Evolutionary conservation across 2,113 vertebrate genomes (phyloP).

Genomic region (Girardinichthys multiradiatus): DNA sequence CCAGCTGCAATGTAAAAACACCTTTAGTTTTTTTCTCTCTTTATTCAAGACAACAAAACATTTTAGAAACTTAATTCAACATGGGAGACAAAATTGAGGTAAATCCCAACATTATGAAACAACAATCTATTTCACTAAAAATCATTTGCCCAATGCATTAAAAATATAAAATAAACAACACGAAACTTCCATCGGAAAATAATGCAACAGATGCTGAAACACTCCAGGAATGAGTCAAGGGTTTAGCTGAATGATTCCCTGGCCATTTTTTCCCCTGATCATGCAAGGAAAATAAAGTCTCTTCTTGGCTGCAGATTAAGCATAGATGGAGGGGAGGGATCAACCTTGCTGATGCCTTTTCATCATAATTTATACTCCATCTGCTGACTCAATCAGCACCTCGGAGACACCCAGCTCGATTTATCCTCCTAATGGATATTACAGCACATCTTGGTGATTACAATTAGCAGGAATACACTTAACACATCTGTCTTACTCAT

Average conservation of each 20-base stretch:
- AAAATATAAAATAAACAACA: constrained; percentile 25
- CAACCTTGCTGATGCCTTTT: constrained; percentile 76
- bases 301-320: constrained; percentile 80
- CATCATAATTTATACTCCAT: constrained; percentile 80
- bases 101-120: constrained; percentile 47
- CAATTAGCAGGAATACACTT: constrained; percentile 12
- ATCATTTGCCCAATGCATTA: constrained; percentile 53
- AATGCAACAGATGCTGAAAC: constrained; percentile 78
- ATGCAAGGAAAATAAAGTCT: constrained; percentile 81
- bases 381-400: constrained; percentile 79
- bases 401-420: constrained; percentile 67
- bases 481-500: constrained; percentile 26
- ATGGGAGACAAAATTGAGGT: constrained; percentile 37
- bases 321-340: constrained; percentile 45
- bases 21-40: neutral
- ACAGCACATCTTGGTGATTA: constrained; percentile 62
- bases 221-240: constrained; percentile 61
- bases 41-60: constrained; percentile 9
- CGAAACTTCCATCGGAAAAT: constrained; percentile 70
- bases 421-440: constrained; percentile 72
- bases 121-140: constrained; percentile 68
- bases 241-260: constrained; percentile 75
- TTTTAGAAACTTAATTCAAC: constrained; percentile 31
- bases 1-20: constrained; percentile 23
- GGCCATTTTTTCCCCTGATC: constrained; percentile 63